These are phyloP conservation scores for Falco berigora DNA, from an alignment of 2,797 vertebrate genomes.

Conservation along the genomic window DNA sequence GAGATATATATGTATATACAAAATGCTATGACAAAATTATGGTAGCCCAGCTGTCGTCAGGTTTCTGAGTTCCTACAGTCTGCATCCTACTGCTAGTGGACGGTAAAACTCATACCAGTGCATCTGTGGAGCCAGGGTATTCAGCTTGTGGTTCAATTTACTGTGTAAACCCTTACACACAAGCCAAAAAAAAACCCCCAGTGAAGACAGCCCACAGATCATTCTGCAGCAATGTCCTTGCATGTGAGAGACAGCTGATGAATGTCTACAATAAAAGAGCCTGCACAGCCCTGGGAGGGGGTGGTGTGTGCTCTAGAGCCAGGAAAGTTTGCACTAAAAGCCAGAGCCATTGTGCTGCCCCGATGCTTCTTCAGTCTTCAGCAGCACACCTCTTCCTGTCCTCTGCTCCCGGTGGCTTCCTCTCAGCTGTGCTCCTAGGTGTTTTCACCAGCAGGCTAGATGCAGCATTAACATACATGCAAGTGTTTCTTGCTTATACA, in stretches of 20 bases:
- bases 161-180: not conserved
- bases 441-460: not conserved
- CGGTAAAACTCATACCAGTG: not conserved
- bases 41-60: not conserved
- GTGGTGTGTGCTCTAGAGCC: not conserved
- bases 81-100: not conserved
- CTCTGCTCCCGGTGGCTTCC: not conserved
- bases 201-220: not conserved
- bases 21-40: not conserved
- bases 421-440: rapidly evolving
- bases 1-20: not conserved
- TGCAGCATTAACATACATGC: rapidly evolving
- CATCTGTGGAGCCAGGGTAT: not conserved
- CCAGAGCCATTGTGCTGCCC: not conserved
- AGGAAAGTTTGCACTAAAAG: not conserved
- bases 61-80: not conserved
- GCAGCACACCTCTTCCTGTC: not conserved
- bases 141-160: not conserved
- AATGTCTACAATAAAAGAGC: not conserved
- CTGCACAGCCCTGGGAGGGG: not conserved
- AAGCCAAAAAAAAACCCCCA: not conserved
- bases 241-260: not conserved
- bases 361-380: not conserved
- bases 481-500: not conserved
- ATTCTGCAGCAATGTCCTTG: not conserved